Conservation (phyloP, 2,113 vertebrate genomes). For the Pygoscelis adeliae region DNA sequence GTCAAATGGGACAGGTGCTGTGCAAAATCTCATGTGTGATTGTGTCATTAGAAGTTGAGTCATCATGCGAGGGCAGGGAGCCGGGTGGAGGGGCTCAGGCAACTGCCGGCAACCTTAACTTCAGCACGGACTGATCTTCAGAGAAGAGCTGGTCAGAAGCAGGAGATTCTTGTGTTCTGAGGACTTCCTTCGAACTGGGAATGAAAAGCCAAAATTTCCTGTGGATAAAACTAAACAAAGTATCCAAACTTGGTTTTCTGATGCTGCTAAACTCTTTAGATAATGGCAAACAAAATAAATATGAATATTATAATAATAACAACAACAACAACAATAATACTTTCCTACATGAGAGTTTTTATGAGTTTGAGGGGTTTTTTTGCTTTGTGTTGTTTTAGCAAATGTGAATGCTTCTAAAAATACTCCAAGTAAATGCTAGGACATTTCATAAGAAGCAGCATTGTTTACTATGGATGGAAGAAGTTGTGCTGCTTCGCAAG, state of each 20-base stretch:
- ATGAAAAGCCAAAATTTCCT: not conserved
- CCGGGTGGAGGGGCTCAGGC: not conserved
- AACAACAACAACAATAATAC: not conserved
- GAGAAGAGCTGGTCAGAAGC: not conserved
- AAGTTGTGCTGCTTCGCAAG: not conserved
- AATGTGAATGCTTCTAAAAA: not conserved
- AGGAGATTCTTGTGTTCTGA: not conserved
- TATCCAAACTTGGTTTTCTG: not conserved
- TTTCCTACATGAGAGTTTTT: not conserved
- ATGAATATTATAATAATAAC: not conserved
- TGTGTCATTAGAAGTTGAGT: constrained; percentile 8
- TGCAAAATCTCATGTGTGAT: not conserved
- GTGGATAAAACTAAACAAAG: not conserved
- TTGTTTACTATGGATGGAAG: not conserved
- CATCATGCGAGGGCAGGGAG: not conserved
- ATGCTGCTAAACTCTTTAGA: not conserved
- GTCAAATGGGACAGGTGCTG: constrained; percentile 34
- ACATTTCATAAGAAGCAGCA: not conserved
- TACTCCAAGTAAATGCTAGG: not conserved
- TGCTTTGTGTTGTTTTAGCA: not conserved
- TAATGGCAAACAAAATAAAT: not conserved
- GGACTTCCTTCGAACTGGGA: not conserved
- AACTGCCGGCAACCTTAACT: not conserved
- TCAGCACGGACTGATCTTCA: not conserved
- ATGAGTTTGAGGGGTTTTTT: not conserved